A percentile compares a stretch with the other conserved stretches of the same genome.
These are phyloP conservation scores for Tinea trinotella DNA, from an alignment of 2,888 invertebrate genomes.

Conservation along the genomic window DNA sequence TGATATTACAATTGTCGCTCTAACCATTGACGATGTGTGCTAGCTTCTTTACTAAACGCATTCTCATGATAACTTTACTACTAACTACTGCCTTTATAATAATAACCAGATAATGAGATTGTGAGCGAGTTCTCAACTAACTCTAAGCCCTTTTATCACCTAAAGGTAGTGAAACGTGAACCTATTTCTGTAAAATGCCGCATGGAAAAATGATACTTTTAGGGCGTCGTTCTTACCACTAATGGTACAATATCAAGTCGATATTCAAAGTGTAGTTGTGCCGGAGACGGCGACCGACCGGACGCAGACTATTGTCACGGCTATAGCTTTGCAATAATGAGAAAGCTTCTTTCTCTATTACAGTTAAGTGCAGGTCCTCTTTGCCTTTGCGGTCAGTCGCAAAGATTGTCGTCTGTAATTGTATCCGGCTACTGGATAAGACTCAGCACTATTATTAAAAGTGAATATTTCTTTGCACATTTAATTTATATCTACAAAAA, in stretches of 20 bases:
- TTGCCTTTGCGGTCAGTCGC: constrained; percentile 36
- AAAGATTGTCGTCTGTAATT: constrained; percentile 61
- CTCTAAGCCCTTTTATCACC: background rate
- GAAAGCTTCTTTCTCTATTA: constrained; percentile 49
- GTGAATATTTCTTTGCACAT: background rate
- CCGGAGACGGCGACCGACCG: constrained; percentile 21
- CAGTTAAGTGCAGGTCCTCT: constrained; percentile 48
- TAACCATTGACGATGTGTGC: constrained; percentile 22
- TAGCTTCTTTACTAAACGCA: background rate
- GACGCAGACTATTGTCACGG: constrained; percentile 32
- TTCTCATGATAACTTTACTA: background rate
- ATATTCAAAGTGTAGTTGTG: constrained; percentile 32
- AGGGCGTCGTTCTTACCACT: background rate
- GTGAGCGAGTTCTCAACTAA: background rate
- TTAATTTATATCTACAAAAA: no score
- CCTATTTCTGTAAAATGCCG: background rate
- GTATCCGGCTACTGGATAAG: constrained; percentile 42
- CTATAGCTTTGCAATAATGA: constrained; percentile 41
- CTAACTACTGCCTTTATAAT: background rate
- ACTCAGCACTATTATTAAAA: background rate
- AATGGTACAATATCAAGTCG: constrained; percentile 28
- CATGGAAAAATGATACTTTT: background rate
- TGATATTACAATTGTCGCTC: constrained; percentile 56
- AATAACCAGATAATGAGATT: constrained; percentile 7
- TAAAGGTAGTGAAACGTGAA: constrained; percentile 3